Evolutionary conservation across 1,140 invertebrate genomes (phyloP), one percentile per base, ranked within the genome.

Genomic region (Holotrichia oblita): DNA sequence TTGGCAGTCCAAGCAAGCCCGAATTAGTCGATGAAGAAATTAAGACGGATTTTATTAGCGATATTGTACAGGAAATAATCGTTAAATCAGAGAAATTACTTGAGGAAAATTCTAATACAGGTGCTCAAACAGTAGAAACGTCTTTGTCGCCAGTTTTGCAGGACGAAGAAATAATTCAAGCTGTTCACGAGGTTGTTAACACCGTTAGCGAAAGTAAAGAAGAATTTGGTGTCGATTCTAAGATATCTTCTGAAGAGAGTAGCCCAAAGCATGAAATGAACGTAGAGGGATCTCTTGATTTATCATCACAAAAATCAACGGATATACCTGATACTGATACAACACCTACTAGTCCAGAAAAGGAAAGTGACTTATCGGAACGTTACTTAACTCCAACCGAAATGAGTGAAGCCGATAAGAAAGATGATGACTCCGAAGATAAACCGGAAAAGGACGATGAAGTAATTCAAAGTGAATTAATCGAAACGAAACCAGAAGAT

Each of bases 31-130:
- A 89, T 79, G 90, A 91, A 80, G 86, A 89, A 27, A 88, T 87
- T 40, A 88, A 88, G 79, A 87, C 83, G 73, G 88, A 90, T 82
- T 87, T 90, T 78, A 89, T 90, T 8, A 87, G 90, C 80, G 89
- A 91, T 64, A 90, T 92, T 80, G 89, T 92, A 78, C 87, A 89
- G 77, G 89, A 91, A 77, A 91, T 90, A 76, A 83, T 91, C 8
- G 85, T 89, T 20, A 89, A 89, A 79, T 91, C 88, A 9, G 91
- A 92, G 76, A 90, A 90, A 81, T 86, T 90, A 3, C 78, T 92
- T 12, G 86, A 88, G 42, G 84, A 88, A 40, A 81, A 81, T 40
- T 34, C 73, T 74, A 76, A 79, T 77, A 48, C 69, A 40, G 64
- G 78, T 64, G 73, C 76, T 73, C 79, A 76, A 12, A 76, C 40